Conservation (phyloP, 2,797 vertebrate species). For the Coilia nasus region DNA sequence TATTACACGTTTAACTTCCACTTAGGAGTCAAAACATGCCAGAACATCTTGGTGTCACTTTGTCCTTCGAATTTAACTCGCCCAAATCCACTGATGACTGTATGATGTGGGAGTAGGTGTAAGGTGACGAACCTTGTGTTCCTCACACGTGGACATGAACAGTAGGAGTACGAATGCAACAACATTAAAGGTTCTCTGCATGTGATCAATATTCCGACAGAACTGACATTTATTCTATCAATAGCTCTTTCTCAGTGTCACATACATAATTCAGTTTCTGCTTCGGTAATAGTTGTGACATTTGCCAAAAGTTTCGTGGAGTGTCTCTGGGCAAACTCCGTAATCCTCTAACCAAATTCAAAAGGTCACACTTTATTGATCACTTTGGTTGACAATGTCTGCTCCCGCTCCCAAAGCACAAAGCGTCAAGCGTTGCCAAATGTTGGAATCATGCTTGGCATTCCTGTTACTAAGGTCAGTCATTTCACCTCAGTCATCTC, state of each 20-base stretch:
- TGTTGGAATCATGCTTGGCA: slow-evolving; percentile 53
- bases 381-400: slow-evolving; percentile 55
- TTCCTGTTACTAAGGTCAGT: slow-evolving; percentile 18
- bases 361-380: slow-evolving; percentile 78
- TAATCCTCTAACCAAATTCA: slow-evolving; percentile 62
- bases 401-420: slow-evolving; percentile 51
- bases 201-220: background rate
- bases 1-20: too few species aligned
- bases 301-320: slow-evolving; percentile 72
- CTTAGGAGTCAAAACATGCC: too few species aligned
- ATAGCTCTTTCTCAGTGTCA: slow-evolving; percentile 60
- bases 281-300: slow-evolving; percentile 65
- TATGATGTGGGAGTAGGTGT: too few species aligned
- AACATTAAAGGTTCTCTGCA: background rate
- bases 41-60: too few species aligned
- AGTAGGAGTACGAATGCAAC: background rate
- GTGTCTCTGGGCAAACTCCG: slow-evolving; percentile 55
- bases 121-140: too few species aligned
- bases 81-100: too few species aligned
- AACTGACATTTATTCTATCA: slow-evolving; percentile 53
- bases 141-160: too few species aligned
- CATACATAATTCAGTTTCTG: slow-evolving; percentile 72
- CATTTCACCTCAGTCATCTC: too few species aligned
- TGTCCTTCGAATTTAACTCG: too few species aligned
- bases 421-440: slow-evolving; percentile 47